These are phyloP conservation scores for Drosophila neocordata DNA, from an alignment of 1,140 invertebrate species.

Conservation along the genomic window DNA sequence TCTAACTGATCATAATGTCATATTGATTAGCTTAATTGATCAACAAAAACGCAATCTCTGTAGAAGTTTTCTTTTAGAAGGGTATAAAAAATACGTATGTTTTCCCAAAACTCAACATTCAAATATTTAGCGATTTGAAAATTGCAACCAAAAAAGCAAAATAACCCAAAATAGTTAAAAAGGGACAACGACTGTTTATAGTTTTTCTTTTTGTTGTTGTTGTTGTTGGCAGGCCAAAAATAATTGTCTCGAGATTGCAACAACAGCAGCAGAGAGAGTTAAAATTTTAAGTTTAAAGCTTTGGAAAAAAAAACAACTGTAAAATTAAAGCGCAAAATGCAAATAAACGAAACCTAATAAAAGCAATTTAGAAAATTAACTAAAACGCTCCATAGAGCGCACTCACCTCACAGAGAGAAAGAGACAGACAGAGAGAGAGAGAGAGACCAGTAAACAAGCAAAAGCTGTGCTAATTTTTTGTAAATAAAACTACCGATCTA, in stretches of 20 bases:
- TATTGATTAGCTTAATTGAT: too few species aligned
- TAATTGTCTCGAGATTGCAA: conserved; percentile 48
- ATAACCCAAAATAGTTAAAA: conserved; percentile 29
- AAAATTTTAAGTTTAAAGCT: conserved; percentile 54
- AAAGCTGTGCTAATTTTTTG: conserved; percentile 80
- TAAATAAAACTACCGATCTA: conserved; percentile 81
- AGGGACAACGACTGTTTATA: conserved; percentile 51
- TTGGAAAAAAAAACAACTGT: conserved; percentile 52
- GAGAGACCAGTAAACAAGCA: conserved; percentile 65
- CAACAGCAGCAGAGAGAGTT: conserved; percentile 37
- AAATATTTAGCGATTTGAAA: conserved; percentile 69
- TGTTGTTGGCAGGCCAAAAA: conserved; percentile 22
- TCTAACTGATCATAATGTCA: too few species aligned
- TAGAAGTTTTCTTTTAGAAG: too few species aligned
- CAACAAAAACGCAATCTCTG: too few species aligned
- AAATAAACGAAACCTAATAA: conserved; percentile 82
- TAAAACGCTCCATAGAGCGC: conserved; percentile 56
- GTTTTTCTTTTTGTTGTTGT: conserved; percentile 37
- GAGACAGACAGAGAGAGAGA: too few species aligned
- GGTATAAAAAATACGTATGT: too few species aligned
- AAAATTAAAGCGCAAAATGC: conserved; percentile 82
- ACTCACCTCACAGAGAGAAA: conserved; percentile 23
- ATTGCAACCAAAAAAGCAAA: conserved; percentile 71
- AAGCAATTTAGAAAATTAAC: conserved; percentile 80
- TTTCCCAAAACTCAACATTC: too few species aligned